A percentile compares a stretch with the other conserved stretches of the same genome.
Evolutionary conservation across 2,797 vertebrate genomes (phyloP).

Genomic region (Discoglossus pictus): DNA sequence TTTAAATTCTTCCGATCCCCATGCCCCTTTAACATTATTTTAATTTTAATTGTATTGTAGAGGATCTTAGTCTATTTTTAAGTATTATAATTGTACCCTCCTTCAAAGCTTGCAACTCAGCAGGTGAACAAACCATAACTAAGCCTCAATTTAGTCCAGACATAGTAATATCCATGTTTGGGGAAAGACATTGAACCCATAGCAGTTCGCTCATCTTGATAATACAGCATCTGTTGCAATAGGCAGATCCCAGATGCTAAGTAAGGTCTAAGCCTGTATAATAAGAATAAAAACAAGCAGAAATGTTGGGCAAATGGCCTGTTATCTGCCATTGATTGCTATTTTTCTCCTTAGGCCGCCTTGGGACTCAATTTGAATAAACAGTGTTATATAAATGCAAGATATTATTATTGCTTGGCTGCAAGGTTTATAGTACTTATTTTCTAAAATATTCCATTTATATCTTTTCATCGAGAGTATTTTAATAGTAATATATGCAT

Average conservation of each 20-base stretch:
- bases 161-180: too few relatives aligned
- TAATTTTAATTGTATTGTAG: too few relatives aligned
- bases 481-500: slow-evolving; percentile 20
- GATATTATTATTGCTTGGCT: slow-evolving; percentile 37
- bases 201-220: too few relatives aligned
- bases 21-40: too few relatives aligned
- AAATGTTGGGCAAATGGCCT: slow-evolving; percentile 15
- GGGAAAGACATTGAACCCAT: too few relatives aligned
- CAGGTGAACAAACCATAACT: too few relatives aligned
- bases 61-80: too few relatives aligned
- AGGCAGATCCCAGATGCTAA: neutral
- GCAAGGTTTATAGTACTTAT: slow-evolving; percentile 34
- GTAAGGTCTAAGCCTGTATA: neutral
- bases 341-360: slow-evolving; percentile 16
- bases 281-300: slow-evolving; percentile 6
- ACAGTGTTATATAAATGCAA: slow-evolving; percentile 47
- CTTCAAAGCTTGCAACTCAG: too few relatives aligned
- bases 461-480: slow-evolving; percentile 15
- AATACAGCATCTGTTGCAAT: too few relatives aligned
- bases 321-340: slow-evolving; percentile 30
- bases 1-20: too few relatives aligned
- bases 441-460: slow-evolving; percentile 20
- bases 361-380: slow-evolving; percentile 40
- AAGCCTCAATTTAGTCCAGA: too few relatives aligned
- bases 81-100: too few relatives aligned